Conservation (phyloP, 2,113 vertebrate genomes). For the Dasyprocta punctata region DNA sequence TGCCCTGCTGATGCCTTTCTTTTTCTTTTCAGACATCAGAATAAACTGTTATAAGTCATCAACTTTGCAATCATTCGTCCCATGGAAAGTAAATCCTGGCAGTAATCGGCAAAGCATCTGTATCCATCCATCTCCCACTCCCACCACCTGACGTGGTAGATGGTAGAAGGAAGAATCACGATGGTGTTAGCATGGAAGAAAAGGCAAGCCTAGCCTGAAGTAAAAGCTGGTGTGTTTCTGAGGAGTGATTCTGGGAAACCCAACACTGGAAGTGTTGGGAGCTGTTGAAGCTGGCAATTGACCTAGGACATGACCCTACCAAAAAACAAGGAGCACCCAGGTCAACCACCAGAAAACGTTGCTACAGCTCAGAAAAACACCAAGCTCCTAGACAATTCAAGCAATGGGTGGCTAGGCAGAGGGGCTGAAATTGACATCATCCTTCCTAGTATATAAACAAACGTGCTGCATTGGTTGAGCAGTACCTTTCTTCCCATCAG, state of each 20-base stretch:
- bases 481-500: too few species aligned
- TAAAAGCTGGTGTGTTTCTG: neutral
- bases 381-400: too few species aligned
- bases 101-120: neutral
- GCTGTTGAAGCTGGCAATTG: too few species aligned
- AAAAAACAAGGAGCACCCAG: too few species aligned
- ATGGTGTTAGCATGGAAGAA: neutral
- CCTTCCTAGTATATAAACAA: too few species aligned
- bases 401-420: too few species aligned
- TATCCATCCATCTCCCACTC: neutral
- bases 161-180: accelerated
- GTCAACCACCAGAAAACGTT: too few species aligned
- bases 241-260: neutral
- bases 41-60: neutral
- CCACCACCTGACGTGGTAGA: neutral
- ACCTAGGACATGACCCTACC: too few species aligned
- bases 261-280: neutral
- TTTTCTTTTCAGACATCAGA: neutral
- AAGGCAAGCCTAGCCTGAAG: neutral
- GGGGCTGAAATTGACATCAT: too few species aligned
- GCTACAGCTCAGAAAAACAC: too few species aligned
- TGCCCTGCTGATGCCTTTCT: neutral
- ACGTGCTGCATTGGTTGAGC: too few species aligned
- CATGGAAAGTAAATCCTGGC: neutral
- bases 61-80: neutral